phyloP scores from a whole-genome alignment of 92 coral and sea anemone species.

The Palythoa grandis region DNA sequence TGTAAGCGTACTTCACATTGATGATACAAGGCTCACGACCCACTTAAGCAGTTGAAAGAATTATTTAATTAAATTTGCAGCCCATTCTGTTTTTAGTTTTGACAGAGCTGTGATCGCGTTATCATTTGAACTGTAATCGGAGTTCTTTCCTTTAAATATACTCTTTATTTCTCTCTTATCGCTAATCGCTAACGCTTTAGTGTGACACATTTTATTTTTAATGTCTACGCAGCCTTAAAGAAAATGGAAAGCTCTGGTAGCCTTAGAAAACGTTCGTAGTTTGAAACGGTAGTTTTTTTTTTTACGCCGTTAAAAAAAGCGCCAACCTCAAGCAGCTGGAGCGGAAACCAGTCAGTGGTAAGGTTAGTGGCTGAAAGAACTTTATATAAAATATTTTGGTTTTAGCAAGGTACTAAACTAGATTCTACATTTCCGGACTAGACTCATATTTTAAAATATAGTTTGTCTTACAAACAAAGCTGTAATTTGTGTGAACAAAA shows the following conservation, averaged over 20 bases:
- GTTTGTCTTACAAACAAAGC: conserved; percentile 43
- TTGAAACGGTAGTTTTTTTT: background rate
- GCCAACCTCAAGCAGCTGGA: background rate
- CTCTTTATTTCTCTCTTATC: background rate
- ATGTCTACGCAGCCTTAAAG: background rate
- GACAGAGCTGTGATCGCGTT: conserved; percentile 13
- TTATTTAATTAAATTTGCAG: conserved; percentile 83
- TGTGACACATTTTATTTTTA: background rate
- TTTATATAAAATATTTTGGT: conserved; percentile 13
- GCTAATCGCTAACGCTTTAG: background rate
- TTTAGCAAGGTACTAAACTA: conserved; percentile 23
- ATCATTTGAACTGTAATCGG: background rate
- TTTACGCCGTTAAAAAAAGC: background rate
- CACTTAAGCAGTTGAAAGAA: conserved; percentile 97
- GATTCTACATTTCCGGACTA: conserved; percentile 32
- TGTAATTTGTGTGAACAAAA: conserved; percentile 47
- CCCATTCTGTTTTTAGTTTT: conserved; percentile 19
- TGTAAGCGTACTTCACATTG: conserved; percentile 73
- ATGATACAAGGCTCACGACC: conserved; percentile 85
- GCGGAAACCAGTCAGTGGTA: conserved; percentile 21
- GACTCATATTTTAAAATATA: conserved; percentile 17
- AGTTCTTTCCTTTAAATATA: background rate
- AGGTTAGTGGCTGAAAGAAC: background rate
- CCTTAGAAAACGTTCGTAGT: conserved; percentile 4
- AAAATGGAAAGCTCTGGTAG: background rate